Percentiles rank a stretch among this genome's conserved stretches.
These are phyloP conservation scores for Chascanopsetta lugubris DNA, from an alignment of 2,113 vertebrate species.

Conservation along the genomic window DNA sequence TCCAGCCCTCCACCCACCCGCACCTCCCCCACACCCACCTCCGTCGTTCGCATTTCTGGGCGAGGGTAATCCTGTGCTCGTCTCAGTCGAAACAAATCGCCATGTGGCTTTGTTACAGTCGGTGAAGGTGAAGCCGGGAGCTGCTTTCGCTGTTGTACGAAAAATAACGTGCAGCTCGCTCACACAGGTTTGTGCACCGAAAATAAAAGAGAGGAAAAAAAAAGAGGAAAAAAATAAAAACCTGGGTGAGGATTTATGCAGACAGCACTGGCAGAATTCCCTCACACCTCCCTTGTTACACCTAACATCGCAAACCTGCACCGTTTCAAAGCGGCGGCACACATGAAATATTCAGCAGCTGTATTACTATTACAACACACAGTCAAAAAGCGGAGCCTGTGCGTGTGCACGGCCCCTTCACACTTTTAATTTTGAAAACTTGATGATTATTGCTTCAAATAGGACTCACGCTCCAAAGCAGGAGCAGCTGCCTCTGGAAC, in stretches of 20 bases:
- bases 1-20: conserved; percentile 53
- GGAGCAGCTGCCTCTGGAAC: conserved; percentile 52
- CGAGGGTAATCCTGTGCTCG: conserved; percentile 57
- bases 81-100: conserved; percentile 67
- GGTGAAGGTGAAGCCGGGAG: conserved; percentile 41
- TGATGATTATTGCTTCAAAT: conserved; percentile 79
- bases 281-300: conserved; percentile 65
- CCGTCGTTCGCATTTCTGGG: conserved; percentile 33
- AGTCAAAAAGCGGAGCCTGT: conserved; percentile 18
- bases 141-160: conserved; percentile 34
- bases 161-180: conserved; percentile 35
- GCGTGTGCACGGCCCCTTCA: conserved; percentile 38
- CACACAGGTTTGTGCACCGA: conserved; percentile 53
- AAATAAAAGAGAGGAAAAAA: conserved; percentile 17
- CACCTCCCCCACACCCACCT: conserved; percentile 25
- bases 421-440: conserved; percentile 71
- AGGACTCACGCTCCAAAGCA: conserved; percentile 58
- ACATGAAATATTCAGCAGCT: conserved; percentile 78
- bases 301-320: conserved; percentile 63
- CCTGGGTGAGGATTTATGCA: conserved; percentile 55
- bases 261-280: conserved; percentile 59
- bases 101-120: conserved; percentile 68
- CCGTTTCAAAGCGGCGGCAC: conserved; percentile 70
- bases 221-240: neutral
- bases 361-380: conserved; percentile 74